Conservation (phyloP, 2,888 invertebrate genomes). For the Clanis bilineata region DNA sequence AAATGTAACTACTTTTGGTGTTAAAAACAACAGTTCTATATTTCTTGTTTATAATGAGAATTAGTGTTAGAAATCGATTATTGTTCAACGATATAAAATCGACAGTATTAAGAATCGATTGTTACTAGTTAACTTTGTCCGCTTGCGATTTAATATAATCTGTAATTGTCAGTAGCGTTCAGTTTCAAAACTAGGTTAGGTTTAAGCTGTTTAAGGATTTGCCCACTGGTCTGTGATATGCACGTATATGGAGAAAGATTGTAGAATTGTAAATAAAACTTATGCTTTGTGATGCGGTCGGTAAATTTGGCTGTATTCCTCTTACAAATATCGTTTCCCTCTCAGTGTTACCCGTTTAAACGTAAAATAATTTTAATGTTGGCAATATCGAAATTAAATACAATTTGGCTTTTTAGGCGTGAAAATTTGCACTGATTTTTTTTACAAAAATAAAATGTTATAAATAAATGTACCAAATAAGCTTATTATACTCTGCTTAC, state of each 20-base stretch:
- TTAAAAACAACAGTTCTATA: not conserved
- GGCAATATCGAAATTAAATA: constrained; percentile 14
- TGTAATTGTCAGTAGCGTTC: constrained; percentile 23
- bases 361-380: not conserved
- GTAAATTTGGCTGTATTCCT: not conserved
- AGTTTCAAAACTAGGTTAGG: constrained; percentile 35
- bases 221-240: constrained; percentile 60
- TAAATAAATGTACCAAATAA: constrained; percentile 49
- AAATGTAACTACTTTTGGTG: too few relatives aligned
- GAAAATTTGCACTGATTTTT: constrained; percentile 40
- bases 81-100: not conserved
- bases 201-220: constrained; percentile 38
- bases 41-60: not conserved
- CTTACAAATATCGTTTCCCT: not conserved
- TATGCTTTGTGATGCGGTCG: not conserved
- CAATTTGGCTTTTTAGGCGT: constrained; percentile 63
- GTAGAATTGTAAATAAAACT: constrained; percentile 22
- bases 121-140: not conserved
- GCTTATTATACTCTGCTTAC: constrained; percentile 43
- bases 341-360: constrained; percentile 9
- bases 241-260: constrained; percentile 37
- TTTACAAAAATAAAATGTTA: constrained; percentile 18
- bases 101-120: not conserved
- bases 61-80: not conserved
- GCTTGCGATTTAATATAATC: not conserved